Evolutionary conservation across 1,140 invertebrate species (phyloP), one percentile per base, ranked within the genome.

Genomic region (Bombus huntii): DNA sequence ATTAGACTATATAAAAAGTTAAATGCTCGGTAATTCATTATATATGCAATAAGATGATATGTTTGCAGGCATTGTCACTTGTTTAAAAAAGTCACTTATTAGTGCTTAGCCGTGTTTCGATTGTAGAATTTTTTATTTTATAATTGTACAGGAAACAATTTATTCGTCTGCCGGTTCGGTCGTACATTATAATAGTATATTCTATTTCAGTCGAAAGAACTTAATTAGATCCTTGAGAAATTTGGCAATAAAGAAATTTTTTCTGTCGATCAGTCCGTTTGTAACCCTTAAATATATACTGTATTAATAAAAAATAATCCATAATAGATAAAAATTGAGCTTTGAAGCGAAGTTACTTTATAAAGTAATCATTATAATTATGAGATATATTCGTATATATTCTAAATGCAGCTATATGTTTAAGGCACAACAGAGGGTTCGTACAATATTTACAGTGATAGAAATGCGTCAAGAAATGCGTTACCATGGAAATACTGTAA

Each of bases 391-490:
- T 53, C 39, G 59, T 77, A 53, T 73, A 22, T 83, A 71, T 76
- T 75, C 22, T 89, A 89, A 74, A 66, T 83, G 87, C 85, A 80
- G 88, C 74, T 90, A 90, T 87, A 68, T 72, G 59, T 84, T 78
- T 90, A 90, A 90, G 89, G 88, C 89, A 90, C 89, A 89, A 87
- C 84, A 90, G 74, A 90, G 85, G 68, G 72, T 83, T 85, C 78
- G 42, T 87, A 59, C 62, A 77, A 85, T 90, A 89, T 90, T 86
- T 90, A 89, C 78, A 76, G 74, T 34, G 34, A 74, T 70, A 68
- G 18, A 83, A 76, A 65, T 37, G 71, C 59, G 4, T 74, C 37
- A 66, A 74, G 74, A 85, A 65, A 62, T 62, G 47, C 22, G 31
- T 85, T 15, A 57, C 22, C 25, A 78, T 39, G 8, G 77, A 28